Conservation (phyloP, 2,888 invertebrate genomes). For the Epinotia brunnichana region DNA sequence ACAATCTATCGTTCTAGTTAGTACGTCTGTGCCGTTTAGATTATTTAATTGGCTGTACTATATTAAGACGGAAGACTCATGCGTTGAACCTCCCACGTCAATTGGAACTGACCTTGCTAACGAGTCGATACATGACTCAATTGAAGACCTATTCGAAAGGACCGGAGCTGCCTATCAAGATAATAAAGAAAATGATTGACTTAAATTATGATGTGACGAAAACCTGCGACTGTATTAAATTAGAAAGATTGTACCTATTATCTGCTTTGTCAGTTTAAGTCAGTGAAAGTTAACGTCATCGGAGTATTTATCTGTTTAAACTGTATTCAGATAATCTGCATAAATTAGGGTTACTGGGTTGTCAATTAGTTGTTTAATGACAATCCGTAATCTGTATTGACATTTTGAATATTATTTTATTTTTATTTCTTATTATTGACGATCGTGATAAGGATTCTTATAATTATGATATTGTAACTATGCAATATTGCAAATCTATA, state of each 20-base stretch:
- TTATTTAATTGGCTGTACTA: slow-evolving; percentile 19
- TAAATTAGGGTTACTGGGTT: too few species aligned
- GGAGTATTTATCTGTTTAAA: background rate
- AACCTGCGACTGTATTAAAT: slow-evolving; percentile 15
- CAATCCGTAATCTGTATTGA: too few species aligned
- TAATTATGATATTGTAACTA: too few species aligned
- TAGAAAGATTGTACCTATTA: background rate
- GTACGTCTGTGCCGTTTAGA: background rate
- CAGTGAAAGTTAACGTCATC: too few species aligned
- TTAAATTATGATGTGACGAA: slow-evolving; percentile 15
- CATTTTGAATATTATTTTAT: too few species aligned
- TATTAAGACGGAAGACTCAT: slow-evolving; percentile 31
- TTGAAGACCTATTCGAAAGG: slow-evolving; percentile 1
- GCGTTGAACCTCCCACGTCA: slow-evolving; percentile 30
- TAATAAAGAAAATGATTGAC: slow-evolving; percentile 22
- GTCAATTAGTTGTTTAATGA: too few species aligned
- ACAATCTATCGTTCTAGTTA: background rate
- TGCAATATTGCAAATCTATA: too few species aligned
- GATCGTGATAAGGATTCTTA: too few species aligned
- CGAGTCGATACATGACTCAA: slow-evolving; percentile 29
- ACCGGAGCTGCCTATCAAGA: slow-evolving; percentile 16
- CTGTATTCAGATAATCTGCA: background rate
- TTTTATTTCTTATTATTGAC: too few species aligned
- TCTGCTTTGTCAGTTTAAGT: background rate
- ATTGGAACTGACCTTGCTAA: slow-evolving; percentile 39